Base-by-base conservation (phyloP, 2,113 vertebrate genomes). In the Heteronetta atricapilla region DNA sequence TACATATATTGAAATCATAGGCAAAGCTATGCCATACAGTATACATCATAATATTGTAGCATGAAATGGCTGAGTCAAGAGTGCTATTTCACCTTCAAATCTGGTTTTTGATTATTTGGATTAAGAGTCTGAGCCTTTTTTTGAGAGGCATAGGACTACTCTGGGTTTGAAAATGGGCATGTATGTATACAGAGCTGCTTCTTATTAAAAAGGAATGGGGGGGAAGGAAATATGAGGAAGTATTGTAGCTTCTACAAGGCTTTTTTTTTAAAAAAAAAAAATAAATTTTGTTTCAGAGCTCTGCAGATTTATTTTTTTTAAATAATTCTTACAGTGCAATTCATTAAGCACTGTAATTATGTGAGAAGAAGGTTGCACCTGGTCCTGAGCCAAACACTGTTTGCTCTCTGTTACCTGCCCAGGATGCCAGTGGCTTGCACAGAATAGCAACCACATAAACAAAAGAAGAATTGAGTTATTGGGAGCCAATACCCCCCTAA, bases 311-410 rank as follows among this genome's bases (percentile, higher is more conserved):
- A 50, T 74, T 55, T 93, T 90, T 92, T 48, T 25, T 52, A 25
- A 91, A 81, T 86, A 91, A 93, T 83, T 88, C 52, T 68, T 93
- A 84, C 23, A 53, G 64, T 53, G 58, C 62, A 90, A 93, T 72
- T 72, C 82, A 90, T 90, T 89, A 94, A 90, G 52, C 53, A 26
- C 42, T 59, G 75, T 59, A 89, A 88, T 96, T 75, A 82, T 44
- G 53, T 82, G 73, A 88, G 44, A 93, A 95, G 84, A 55, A 86
- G 38, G 88, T 75, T 90, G 64, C 53, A 42, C n/a, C 80, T 92
- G 90, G 60, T 94, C 69, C 69, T 62, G 73, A 95, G 88, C 93
- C 95, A 95, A 92, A 78, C 11, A 67, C 60, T 72, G 34, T 58
- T 92, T 72, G 34, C 62, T 92, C 64, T 72, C 33, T 84, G 0